phyloP scores from a whole-genome alignment of 1,140 invertebrate species.

The Bombus superbus region DNA sequence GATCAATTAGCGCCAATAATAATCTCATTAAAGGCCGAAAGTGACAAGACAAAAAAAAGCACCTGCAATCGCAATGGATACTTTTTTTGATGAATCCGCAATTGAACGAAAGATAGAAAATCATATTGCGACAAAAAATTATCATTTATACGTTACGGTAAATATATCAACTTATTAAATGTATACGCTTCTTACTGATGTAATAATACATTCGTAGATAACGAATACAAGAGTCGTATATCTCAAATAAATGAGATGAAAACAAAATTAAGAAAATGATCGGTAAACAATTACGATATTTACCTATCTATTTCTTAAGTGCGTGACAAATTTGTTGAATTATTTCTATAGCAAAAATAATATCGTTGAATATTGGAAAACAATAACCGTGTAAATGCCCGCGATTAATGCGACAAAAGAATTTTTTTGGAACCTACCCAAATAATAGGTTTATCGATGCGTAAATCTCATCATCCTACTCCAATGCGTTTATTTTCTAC shows the following conservation, averaged over 20 bases:
- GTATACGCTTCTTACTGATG: too few species aligned
- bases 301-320: not conserved
- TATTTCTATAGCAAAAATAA: not conserved
- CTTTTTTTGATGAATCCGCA: not conserved
- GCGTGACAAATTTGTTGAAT: not conserved
- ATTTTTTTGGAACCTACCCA: not conserved
- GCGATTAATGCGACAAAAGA: not conserved
- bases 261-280: not conserved
- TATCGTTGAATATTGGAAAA: not conserved
- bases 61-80: too few species aligned
- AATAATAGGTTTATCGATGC: not conserved
- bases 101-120: not conserved
- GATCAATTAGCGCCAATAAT: not conserved
- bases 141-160: not conserved
- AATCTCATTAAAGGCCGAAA: not conserved
- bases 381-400: not conserved
- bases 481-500: too few species aligned
- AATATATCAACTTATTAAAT: not conserved
- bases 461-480: not conserved
- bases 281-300: not conserved
- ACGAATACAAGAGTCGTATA: too few species aligned
- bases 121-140: not conserved
- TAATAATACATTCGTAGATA: too few species aligned
- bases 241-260: not conserved
- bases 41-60: not conserved